Conservation (phyloP, 2,113 vertebrate genomes). For the Epinephelus lanceolatus region DNA sequence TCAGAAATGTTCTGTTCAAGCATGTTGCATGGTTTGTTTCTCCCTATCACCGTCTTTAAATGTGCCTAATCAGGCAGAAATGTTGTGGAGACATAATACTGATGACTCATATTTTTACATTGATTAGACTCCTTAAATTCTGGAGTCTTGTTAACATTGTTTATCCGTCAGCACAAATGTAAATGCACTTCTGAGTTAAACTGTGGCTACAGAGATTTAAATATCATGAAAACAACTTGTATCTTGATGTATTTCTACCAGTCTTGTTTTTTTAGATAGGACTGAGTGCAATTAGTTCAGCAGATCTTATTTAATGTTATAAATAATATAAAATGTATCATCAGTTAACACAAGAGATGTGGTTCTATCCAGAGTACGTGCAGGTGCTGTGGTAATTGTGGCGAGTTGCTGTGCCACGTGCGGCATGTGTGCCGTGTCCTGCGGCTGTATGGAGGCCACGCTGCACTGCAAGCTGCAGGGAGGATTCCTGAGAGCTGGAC, state of each 20-base stretch:
- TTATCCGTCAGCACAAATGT: not conserved
- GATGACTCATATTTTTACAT: conserved; percentile 9
- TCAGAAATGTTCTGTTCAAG: conserved; percentile 58
- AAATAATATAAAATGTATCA: not conserved
- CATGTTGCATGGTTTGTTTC: conserved; percentile 55
- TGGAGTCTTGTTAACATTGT: not conserved
- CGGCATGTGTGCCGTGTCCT: conserved; percentile 37
- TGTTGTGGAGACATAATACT: conserved; percentile 17
- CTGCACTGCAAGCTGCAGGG: conserved; percentile 49
- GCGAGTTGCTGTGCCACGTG: conserved; percentile 2
- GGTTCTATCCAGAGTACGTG: not conserved
- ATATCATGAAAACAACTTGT: not conserved
- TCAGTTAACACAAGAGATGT: not conserved
- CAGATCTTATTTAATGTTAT: too few species aligned
- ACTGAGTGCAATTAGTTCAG: not conserved
- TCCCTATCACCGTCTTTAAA: conserved; percentile 25
- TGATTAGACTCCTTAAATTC: not conserved
- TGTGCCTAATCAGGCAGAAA: conserved; percentile 57
- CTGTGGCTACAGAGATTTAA: too few species aligned
- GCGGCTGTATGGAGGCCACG: conserved; percentile 33
- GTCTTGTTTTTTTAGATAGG: not conserved
- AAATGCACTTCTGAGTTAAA: not conserved
- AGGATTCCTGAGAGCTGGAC: conserved; percentile 69
- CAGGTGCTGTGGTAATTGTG: conserved; percentile 14
- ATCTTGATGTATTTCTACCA: not conserved